phyloP scores from a whole-genome alignment of 2,888 invertebrate genomes.

The Drymonia ruficornis region DNA sequence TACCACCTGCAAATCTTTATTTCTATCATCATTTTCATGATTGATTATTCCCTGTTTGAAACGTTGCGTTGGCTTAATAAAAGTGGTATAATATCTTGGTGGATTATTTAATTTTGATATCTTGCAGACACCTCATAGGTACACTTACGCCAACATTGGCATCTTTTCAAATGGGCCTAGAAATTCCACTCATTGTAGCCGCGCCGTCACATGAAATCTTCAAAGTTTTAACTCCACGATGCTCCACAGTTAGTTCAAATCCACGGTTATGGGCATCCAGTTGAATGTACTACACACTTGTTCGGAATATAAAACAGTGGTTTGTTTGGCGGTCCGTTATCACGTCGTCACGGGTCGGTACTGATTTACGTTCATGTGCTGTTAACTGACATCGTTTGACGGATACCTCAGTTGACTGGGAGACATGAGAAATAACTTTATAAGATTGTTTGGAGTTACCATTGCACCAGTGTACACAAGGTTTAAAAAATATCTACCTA shows the following conservation, averaged over 20 bases:
- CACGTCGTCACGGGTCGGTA: slow-evolving; percentile 6
- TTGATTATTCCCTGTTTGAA: too few species aligned
- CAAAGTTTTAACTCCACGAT: neutral
- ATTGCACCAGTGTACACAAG: too few species aligned
- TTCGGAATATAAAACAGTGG: slow-evolving; percentile 5
- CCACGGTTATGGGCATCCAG: neutral
- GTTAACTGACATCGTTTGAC: slow-evolving; percentile 5
- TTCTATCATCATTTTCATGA: too few species aligned
- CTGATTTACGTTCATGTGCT: slow-evolving; percentile 1
- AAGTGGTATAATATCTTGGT: too few species aligned
- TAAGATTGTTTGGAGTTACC: too few species aligned
- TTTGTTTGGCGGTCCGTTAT: slow-evolving; percentile 7
- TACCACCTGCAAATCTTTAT: too few species aligned
- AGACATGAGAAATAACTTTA: neutral
- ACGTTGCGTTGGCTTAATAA: too few species aligned
- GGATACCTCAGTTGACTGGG: neutral
- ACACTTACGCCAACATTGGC: neutral
- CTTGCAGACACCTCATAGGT: too few species aligned
- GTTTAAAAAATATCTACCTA: too few species aligned
- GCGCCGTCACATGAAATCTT: neutral
- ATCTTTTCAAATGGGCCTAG: neutral
- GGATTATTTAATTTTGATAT: too few species aligned
- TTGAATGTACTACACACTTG: slow-evolving; percentile 1
- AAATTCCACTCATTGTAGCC: neutral
- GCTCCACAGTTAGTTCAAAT: neutral